Conservation (phyloP, 1,140 invertebrate genomes). For the Camponotus vicinus region DNA sequence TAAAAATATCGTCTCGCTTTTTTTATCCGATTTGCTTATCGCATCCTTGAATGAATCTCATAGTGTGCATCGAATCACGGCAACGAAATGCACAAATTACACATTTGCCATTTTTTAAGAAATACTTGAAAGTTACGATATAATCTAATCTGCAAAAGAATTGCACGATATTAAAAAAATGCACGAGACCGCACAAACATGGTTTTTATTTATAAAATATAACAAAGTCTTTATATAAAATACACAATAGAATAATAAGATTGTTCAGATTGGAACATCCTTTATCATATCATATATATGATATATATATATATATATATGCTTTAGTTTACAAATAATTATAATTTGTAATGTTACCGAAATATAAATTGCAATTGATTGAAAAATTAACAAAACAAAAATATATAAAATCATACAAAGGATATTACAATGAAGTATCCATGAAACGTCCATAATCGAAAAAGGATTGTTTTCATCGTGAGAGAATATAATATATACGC, state of each 20-base stretch:
- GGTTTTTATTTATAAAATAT: conserved; percentile 9
- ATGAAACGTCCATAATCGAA: background rate
- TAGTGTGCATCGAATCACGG: background rate
- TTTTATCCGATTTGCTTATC: background rate
- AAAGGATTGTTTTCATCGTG: conserved; percentile 28
- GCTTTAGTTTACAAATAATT: conserved; percentile 13
- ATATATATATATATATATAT: background rate
- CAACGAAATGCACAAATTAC: conserved; percentile 8
- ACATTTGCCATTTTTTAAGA: conserved; percentile 20
- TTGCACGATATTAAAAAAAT: background rate
- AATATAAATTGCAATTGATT: background rate
- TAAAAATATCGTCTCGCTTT: background rate
- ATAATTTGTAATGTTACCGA: background rate
- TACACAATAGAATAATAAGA: background rate
- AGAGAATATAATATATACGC: conserved; percentile 18
- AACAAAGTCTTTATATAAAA: background rate
- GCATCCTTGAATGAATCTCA: background rate
- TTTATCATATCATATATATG: background rate
- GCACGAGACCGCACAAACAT: too few relatives aligned
- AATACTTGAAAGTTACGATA: conserved; percentile 19
- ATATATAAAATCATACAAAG: background rate
- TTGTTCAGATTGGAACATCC: background rate
- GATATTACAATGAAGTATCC: conserved; percentile 30
- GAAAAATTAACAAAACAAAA: background rate
- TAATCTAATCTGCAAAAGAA: conserved; percentile 24